Percentiles rank a stretch among this genome's conserved stretches.
These are phyloP conservation scores for Zaprionus africanus DNA, from an alignment of 1,140 invertebrate species.

Conservation along the genomic window DNA sequence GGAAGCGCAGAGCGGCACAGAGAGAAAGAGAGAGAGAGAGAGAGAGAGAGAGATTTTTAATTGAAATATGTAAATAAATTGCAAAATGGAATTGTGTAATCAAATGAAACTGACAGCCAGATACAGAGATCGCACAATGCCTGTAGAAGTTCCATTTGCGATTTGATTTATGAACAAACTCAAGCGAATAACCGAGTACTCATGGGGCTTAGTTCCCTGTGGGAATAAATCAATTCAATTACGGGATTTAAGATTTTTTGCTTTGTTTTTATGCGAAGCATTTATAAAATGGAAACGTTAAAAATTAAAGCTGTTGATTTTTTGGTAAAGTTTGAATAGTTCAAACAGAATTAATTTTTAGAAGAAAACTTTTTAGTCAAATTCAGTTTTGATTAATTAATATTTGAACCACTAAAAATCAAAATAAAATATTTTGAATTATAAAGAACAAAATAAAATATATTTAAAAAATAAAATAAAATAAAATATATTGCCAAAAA, in stretches of 20 bases:
- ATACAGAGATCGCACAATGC: constrained; percentile 26
- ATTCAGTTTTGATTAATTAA: too few species aligned
- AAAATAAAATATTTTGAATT: not conserved
- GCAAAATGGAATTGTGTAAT: constrained; percentile 52
- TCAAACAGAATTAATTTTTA: too few species aligned
- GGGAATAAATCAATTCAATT: not conserved
- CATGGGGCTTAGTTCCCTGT: not conserved
- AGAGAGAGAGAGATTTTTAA: constrained; percentile 40
- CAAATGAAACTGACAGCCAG: constrained; percentile 33
- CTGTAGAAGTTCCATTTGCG: constrained; percentile 15
- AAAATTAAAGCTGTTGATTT: too few species aligned
- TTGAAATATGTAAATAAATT: constrained; percentile 56
- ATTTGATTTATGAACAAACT: constrained; percentile 63
- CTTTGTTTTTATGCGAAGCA: too few species aligned
- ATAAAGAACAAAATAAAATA: too few species aligned
- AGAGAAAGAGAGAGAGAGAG: constrained; percentile 6
- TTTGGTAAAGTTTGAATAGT: too few species aligned
- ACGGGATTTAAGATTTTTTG: not conserved
- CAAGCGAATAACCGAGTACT: not conserved
- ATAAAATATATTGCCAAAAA: too few species aligned
- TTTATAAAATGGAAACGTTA: too few species aligned
- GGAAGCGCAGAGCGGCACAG: constrained; percentile 15
- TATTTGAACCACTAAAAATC: too few species aligned
- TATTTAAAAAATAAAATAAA: too few species aligned
- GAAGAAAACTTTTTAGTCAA: too few species aligned